A percentile compares a stretch with the other conserved stretches of the same genome.
Conservation (phyloP, 2,888 invertebrate genomes). For the Gerris lacustris region DNA sequence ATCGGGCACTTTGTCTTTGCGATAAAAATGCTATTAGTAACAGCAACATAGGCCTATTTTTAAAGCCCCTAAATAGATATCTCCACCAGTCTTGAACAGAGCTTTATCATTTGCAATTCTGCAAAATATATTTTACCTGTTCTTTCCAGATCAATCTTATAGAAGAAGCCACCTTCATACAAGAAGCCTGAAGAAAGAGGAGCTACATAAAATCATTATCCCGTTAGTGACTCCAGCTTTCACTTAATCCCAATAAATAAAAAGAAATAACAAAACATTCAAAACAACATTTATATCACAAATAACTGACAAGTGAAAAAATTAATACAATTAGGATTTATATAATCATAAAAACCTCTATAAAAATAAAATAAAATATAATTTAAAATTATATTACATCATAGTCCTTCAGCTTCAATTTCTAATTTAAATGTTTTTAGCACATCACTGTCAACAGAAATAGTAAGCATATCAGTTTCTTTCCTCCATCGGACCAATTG, state of each 20-base stretch:
- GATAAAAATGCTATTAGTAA: too few relatives aligned
- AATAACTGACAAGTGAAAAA: background rate
- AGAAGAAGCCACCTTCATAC: too few relatives aligned
- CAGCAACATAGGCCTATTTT: too few relatives aligned
- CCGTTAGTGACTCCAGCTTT: background rate
- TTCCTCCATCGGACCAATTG: slow-evolving; percentile 73
- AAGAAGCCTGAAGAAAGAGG: too few relatives aligned
- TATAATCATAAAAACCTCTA: background rate
- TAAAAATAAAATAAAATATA: background rate
- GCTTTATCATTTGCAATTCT: too few relatives aligned
- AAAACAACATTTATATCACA: background rate
- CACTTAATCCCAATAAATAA: background rate
- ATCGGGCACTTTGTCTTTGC: too few relatives aligned
- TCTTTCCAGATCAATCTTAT: too few relatives aligned
- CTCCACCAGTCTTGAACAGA: too few relatives aligned
- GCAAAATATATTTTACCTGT: too few relatives aligned
- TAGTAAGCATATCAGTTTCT: slow-evolving; percentile 62
- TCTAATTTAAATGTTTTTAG: slow-evolving; percentile 53
- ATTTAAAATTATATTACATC: background rate
- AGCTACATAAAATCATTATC: too few relatives aligned
- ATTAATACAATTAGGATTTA: background rate
- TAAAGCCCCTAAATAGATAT: too few relatives aligned
- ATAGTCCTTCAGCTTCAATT: slow-evolving; percentile 9
- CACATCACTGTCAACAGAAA: slow-evolving; percentile 61
- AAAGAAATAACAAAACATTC: background rate